Evolutionary conservation across 2,797 vertebrate species (phyloP).

Genomic region (Neoniphon sammara): DNA sequence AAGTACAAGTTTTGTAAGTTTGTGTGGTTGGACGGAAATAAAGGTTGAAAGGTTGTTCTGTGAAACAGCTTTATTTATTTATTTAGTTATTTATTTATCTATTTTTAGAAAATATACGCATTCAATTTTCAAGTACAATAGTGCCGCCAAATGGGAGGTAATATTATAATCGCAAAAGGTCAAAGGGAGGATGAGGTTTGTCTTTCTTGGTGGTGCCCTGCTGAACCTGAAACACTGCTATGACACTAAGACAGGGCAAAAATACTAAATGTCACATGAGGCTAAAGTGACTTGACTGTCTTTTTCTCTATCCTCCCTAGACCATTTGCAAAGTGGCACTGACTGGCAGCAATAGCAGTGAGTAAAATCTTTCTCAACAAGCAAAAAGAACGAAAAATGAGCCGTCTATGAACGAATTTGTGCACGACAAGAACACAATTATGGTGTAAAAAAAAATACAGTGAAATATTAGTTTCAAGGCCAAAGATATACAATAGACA

Average conservation of each 20-base stretch:
- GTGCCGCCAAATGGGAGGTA: constrained; percentile 8
- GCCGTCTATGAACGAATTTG: neutral
- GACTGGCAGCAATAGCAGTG: neutral
- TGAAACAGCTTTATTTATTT: neutral
- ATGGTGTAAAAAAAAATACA: neutral
- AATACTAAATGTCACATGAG: too few species aligned
- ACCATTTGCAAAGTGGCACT: neutral
- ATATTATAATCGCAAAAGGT: neutral
- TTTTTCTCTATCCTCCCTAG: neutral
- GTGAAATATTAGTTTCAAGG: neutral
- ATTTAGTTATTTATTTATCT: too few species aligned
- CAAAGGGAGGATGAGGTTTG: neutral
- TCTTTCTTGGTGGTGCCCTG: neutral
- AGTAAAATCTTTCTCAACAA: neutral
- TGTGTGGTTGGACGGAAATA: too few species aligned
- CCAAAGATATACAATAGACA: too few species aligned
- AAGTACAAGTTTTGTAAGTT: too few species aligned
- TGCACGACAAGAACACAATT: neutral
- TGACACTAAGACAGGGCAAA: too few species aligned
- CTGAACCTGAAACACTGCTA: neutral
- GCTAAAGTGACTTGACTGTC: neutral
- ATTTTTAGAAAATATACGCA: constrained; percentile 12
- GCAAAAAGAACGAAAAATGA: neutral
- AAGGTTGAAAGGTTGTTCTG: neutral
- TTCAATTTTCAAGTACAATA: constrained; percentile 29